Evolutionary conservation across 30 jellyfish, hydroid and myxozoan species (phyloP).

Genomic region (Hydractinia symbiolongicarpus): DNA sequence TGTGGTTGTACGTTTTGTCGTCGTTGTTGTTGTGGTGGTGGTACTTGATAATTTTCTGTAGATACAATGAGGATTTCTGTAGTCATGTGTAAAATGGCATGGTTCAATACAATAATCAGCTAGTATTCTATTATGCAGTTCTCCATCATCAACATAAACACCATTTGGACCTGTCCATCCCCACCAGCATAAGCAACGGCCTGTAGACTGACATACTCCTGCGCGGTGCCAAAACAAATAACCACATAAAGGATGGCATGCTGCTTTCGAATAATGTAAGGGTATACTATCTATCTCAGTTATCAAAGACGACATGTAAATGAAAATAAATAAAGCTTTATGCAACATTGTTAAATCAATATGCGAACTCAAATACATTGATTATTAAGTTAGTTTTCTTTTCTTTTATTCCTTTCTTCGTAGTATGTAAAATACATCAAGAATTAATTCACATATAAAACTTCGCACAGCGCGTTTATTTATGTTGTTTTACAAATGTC

Average conservation of each 20-base stretch:
- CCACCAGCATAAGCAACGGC: constrained; percentile 54
- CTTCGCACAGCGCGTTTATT: no score
- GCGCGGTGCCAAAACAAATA: constrained; percentile 10
- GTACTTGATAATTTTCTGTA: not conserved
- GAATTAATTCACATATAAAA: no score
- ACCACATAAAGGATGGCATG: constrained; percentile 53
- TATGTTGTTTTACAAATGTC: no score
- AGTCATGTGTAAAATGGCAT: constrained; percentile 35
- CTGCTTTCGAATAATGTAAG: not conserved
- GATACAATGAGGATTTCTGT: not conserved
- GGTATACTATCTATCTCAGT: no score
- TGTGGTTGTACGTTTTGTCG: no score
- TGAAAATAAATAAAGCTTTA: no score
- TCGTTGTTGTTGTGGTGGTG: not conserved
- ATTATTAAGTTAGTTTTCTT: no score
- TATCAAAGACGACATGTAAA: no score
- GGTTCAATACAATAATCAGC: constrained; percentile 33
- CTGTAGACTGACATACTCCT: constrained; percentile 44
- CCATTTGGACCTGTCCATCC: constrained; percentile 57
- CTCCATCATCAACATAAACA: constrained; percentile 1
- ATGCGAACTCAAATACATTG: no score
- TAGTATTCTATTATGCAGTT: not conserved
- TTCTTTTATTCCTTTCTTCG: no score
- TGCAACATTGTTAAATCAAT: no score
- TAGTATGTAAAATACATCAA: no score